Evolutionary conservation across 2,113 vertebrate genomes (phyloP).

Genomic region (Marmota flaviventris): DNA sequence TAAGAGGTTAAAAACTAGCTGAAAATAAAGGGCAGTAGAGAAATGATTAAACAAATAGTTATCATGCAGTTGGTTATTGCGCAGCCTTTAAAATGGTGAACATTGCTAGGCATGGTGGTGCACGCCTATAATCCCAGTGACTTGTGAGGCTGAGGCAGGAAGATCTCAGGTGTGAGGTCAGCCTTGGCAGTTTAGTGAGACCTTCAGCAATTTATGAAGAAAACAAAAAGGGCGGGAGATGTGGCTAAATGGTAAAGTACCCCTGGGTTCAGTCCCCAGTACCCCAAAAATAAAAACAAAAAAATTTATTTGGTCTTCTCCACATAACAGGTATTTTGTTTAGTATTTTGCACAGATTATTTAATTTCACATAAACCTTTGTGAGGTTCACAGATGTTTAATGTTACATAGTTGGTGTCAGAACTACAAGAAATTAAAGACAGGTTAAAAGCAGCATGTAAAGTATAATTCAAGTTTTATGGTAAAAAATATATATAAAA

Average conservation of each 20-base stretch:
- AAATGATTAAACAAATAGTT: neutral
- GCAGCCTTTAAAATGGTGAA: neutral
- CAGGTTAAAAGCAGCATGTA: neutral
- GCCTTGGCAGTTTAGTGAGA: no score
- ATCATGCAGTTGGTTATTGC: neutral
- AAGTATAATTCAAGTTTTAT: neutral
- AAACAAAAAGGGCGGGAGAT: no score
- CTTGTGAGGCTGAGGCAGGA: no score
- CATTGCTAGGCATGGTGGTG: neutral
- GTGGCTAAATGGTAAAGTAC: no score
- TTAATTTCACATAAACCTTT: neutral
- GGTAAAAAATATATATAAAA: neutral
- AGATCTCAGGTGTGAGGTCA: no score
- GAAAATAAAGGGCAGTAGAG: neutral
- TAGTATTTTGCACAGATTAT: constrained; percentile 4
- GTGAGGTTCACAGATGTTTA: neutral
- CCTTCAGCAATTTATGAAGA: no score
- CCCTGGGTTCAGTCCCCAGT: no score
- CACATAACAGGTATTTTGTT: neutral
- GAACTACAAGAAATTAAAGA: neutral
- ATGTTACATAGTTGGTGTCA: neutral
- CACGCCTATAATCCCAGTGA: no score
- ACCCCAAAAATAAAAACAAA: no score
- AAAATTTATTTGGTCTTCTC: neutral
- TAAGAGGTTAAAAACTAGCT: neutral